Base-by-base conservation (phyloP, 2,888 invertebrate genomes). In the Coelinius sp. region DNA sequence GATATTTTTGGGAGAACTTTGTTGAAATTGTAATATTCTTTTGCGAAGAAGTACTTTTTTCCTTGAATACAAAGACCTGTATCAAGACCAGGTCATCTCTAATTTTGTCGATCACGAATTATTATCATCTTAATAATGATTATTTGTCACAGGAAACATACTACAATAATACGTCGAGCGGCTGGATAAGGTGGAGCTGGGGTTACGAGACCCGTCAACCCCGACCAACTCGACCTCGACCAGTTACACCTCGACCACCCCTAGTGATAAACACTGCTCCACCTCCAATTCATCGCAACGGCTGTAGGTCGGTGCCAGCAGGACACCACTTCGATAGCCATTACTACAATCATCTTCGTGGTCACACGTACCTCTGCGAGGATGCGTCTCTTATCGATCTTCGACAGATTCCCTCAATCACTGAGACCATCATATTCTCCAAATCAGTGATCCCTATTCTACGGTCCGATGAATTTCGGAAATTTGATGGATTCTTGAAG, bases 141-240 rank as follows among this genome's bases (percentile, higher is more conserved):
- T 22, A 17, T 66, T n/a, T 59, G 14, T 52, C 14, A 0, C 6
- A 72, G 72, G 41, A 49, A 49, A 6, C 31, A 0, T 72, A 44
- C 25, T 72, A 68, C 20, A 72, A 68, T 46, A 12, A 31, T 5
- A 64, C 72, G 5, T 68, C 44, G 4, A 75, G 22, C 0, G 83
- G 83, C 17, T 77, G 41, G 4, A 75, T 83, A 0, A 75, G 79
- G 24, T 83, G 82, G 82, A 80, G 79, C 3, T 77, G 76, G 78
- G 77, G 77, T 6, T 75, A 76, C 53, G 71, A 73, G 65, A 65
- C 70, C 2, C 75, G 73, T 38, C 62, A 20, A 7, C 70, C 69
- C 17, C 65, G 64, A 25, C 69, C 72, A 35, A 68, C 46, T 52
- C 24, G 25, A 25, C 67, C 68, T 7, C 52, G 65, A 49, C 24